phyloP scores from a whole-genome alignment of 2,888 invertebrate species.

The Cantharis rustica region DNA sequence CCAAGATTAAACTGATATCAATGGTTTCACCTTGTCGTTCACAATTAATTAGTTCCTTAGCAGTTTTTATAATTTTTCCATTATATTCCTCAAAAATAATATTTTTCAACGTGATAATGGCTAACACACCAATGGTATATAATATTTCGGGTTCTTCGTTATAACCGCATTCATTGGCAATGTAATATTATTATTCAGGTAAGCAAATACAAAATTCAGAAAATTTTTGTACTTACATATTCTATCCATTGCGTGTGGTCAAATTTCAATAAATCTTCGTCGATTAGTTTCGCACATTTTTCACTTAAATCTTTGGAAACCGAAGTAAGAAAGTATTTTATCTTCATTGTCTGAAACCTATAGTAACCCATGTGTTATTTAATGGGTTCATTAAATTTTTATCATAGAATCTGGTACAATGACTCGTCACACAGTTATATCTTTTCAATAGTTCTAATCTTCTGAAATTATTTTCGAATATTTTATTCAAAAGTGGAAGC shows the following conservation, averaged over 20 bases:
- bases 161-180: accelerated
- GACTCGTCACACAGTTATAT: no score
- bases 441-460: no score
- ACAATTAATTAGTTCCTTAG: not conserved
- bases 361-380: no score
- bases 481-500: no score
- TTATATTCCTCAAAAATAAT: not conserved
- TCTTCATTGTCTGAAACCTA: not conserved
- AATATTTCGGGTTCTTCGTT: not conserved
- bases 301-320: not conserved
- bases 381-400: no score
- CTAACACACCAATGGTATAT: no score
- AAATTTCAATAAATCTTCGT: not conserved
- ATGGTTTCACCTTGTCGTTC: not conserved
- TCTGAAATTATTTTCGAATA: no score
- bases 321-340: not conserved
- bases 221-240: not conserved
- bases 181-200: not conserved
- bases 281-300: not conserved
- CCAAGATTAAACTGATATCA: not conserved
- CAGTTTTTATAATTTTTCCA: not conserved
- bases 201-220: not conserved
- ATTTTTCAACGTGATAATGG: not conserved
- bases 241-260: not conserved
- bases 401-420: no score